Evolutionary conservation across 2,797 vertebrate species (phyloP).

Genomic region (Antrozous pallidus): DNA sequence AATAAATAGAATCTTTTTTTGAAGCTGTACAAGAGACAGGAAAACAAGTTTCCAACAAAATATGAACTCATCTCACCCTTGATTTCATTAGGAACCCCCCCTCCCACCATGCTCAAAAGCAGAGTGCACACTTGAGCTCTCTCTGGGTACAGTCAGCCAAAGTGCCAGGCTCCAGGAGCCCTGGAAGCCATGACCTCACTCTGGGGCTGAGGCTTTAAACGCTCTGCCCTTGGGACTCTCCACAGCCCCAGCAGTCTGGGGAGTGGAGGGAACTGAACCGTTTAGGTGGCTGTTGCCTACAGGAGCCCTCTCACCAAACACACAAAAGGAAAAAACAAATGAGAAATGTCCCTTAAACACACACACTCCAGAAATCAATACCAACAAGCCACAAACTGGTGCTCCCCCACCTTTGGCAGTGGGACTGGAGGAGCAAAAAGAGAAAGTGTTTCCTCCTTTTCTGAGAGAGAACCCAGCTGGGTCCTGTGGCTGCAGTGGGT

Average conservation of each 20-base stretch:
- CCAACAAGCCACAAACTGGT: slow-evolving; percentile 68
- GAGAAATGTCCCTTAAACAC: slow-evolving; percentile 61
- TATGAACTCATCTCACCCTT: slow-evolving; percentile 49
- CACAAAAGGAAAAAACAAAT: slow-evolving; percentile 61
- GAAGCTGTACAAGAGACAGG: slow-evolving; percentile 68
- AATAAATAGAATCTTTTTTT: slow-evolving; percentile 80
- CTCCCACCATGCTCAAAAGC: not conserved
- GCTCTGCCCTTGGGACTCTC: not conserved
- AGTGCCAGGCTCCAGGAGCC: slow-evolving; percentile 49
- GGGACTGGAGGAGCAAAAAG: not conserved
- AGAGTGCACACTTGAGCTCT: slow-evolving; percentile 20
- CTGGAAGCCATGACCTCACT: slow-evolving; percentile 36
- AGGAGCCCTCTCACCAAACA: slow-evolving; percentile 58
- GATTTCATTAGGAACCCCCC: not conserved
- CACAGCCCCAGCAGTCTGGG: not conserved
- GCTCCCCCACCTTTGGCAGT: not conserved
- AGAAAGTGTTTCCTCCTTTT: slow-evolving; percentile 44
- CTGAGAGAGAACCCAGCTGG: not conserved
- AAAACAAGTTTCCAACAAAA: slow-evolving; percentile 62
- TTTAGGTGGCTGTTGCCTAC: slow-evolving; percentile 45
- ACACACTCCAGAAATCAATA: slow-evolving; percentile 68
- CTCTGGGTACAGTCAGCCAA: slow-evolving; percentile 46
- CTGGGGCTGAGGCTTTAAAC: slow-evolving; percentile 38
- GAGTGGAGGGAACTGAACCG: slow-evolving; percentile 64
- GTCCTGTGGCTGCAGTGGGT: not conserved